Conservation (phyloP, 2,888 invertebrate genomes). For the Oxycera nigricornis region DNA sequence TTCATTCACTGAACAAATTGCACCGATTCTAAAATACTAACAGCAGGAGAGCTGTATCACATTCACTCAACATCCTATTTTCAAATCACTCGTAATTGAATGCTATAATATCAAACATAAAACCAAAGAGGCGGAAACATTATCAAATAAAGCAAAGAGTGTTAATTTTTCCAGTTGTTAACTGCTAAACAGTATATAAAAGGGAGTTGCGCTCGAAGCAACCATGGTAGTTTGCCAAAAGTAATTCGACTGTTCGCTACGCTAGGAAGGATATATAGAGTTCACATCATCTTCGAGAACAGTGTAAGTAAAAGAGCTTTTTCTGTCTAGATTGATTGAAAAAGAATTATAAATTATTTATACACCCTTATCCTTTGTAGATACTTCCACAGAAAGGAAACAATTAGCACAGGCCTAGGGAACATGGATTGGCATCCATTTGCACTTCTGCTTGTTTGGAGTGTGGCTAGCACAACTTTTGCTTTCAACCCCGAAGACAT, state of each 20-base stretch:
- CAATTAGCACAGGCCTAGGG: too few species aligned
- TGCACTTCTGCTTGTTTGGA: background rate
- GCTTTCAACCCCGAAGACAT: constrained; percentile 16
- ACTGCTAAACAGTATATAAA: constrained; percentile 12
- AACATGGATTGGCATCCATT: background rate
- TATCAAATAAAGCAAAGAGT: constrained; percentile 1
- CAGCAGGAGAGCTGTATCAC: too few species aligned
- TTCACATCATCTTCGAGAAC: too few species aligned
- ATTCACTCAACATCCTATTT: too few species aligned
- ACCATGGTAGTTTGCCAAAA: background rate
- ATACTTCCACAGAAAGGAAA: too few species aligned
- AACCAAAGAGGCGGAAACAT: constrained; percentile 32
- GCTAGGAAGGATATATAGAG: too few species aligned
- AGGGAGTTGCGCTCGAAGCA: background rate
- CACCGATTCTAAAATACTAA: too few species aligned
- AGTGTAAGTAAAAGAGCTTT: too few species aligned
- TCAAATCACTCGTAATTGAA: background rate
- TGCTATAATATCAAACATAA: constrained; percentile 29
- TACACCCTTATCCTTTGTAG: too few species aligned
- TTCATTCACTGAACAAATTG: too few species aligned
- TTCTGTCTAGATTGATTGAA: too few species aligned
- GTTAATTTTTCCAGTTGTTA: constrained; percentile 31
- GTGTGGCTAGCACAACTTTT: background rate
- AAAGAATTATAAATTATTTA: too few species aligned
- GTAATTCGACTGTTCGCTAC: background rate